Evolutionary conservation across 2,113 vertebrate species (phyloP).

Genomic region (Microcebus tavaratra): DNA sequence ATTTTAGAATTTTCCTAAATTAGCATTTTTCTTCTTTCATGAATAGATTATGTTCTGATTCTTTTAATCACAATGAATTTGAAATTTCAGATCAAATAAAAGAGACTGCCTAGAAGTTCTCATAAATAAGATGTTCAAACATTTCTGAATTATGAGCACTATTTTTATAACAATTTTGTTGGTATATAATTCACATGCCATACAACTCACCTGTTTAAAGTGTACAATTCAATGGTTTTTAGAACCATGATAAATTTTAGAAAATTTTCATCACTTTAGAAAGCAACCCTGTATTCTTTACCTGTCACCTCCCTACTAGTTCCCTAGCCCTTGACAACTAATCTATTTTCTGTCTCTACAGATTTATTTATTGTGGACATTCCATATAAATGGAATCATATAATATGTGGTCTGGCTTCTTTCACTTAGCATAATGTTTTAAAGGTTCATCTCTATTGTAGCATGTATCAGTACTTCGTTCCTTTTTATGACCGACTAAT

Average conservation of each 20-base stretch:
- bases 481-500: background rate
- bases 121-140: background rate
- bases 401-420: background rate
- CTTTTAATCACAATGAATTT: constrained; percentile 28
- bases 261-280: background rate
- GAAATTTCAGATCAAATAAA: constrained; percentile 26
- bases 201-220: background rate
- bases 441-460: background rate
- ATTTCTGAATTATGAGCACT: constrained; percentile 44
- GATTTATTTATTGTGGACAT: background rate
- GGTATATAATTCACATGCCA: background rate
- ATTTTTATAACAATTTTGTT: constrained; percentile 5
- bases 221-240: background rate
- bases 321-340: background rate
- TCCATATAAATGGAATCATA: background rate
- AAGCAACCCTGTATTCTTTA: background rate
- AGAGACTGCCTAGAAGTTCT: background rate
- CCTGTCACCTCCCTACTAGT: background rate
- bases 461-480: background rate
- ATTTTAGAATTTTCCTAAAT: constrained; percentile 41
- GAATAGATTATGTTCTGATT: background rate
- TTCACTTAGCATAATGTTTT: background rate
- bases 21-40: constrained; percentile 27
- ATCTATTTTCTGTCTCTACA: background rate
- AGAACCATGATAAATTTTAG: constrained; percentile 10